Conservation (phyloP, 2,888 invertebrate species). For the Drosophila tanythrix region DNA sequence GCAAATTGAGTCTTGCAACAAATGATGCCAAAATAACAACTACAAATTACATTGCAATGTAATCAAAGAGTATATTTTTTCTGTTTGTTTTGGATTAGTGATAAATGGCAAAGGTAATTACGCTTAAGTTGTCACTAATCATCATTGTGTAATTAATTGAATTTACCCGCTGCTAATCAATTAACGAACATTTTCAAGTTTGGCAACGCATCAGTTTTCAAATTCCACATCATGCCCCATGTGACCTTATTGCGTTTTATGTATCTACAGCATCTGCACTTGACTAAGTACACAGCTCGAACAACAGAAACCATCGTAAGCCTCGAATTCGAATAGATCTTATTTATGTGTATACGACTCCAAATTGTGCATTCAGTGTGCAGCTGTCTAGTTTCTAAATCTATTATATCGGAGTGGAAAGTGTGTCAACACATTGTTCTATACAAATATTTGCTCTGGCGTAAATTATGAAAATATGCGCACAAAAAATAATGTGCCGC, state of each 20-base stretch:
- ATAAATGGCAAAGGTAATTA: slow-evolving; percentile 36
- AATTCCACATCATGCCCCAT: slow-evolving; percentile 7
- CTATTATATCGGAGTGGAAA: slow-evolving; percentile 40
- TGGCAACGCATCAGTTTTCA: slow-evolving; percentile 21
- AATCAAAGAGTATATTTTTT: slow-evolving; percentile 1
- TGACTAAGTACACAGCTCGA: slow-evolving; percentile 23
- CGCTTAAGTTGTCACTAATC: slow-evolving; percentile 53
- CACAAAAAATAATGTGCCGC: slow-evolving; percentile 15
- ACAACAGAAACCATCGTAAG: background rate
- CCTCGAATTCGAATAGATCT: slow-evolving; percentile 13
- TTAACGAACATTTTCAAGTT: slow-evolving; percentile 22
- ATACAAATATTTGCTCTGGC: slow-evolving; percentile 52
- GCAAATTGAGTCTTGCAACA: slow-evolving; percentile 30
- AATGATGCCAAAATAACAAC: slow-evolving; percentile 40
- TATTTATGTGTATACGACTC: slow-evolving; percentile 33
- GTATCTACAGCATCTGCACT: slow-evolving; percentile 32
- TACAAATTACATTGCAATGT: slow-evolving; percentile 17
- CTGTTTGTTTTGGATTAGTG: slow-evolving; percentile 31
- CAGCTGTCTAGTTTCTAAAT: slow-evolving; percentile 18
- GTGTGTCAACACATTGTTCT: slow-evolving; percentile 67
- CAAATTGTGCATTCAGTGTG: slow-evolving; percentile 57
- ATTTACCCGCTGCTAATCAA: slow-evolving; percentile 31
- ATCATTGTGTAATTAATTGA: slow-evolving; percentile 43
- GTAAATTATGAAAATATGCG: slow-evolving; percentile 45
- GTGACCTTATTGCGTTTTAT: slow-evolving; percentile 30